These are phyloP conservation scores for Ardeotis arabs DNA, from an alignment of 2,113 vertebrate genomes.

Conservation along the genomic window DNA sequence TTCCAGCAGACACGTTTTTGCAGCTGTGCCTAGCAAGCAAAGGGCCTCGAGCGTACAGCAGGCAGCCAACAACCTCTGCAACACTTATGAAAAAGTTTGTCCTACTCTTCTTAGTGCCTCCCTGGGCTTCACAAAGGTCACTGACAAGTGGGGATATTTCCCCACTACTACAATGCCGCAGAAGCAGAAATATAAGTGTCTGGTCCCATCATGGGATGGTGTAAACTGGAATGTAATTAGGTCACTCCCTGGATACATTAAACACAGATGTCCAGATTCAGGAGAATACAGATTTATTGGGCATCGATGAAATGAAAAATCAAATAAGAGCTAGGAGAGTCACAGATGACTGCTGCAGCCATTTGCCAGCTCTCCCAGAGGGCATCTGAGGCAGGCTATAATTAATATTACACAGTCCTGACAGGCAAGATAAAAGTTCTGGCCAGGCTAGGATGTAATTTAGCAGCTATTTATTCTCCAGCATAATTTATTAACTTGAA, in stretches of 20 bases:
- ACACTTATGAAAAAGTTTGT: neutral
- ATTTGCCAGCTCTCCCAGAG: neutral
- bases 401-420: conserved; percentile 24
- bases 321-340: neutral
- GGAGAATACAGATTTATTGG: conserved; percentile 50
- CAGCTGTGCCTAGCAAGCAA: neutral
- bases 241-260: neutral
- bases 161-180: neutral
- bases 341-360: conserved; percentile 4
- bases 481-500: conserved; percentile 50
- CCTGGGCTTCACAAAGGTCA: neutral
- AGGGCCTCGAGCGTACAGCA: neutral
- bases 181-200: neutral
- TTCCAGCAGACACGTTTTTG: neutral
- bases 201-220: neutral
- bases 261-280: conserved; percentile 20
- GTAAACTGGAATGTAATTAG: conserved; percentile 37
- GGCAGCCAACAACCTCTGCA: neutral
- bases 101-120: neutral
- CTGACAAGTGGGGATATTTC: neutral
- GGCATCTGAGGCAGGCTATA: neutral
- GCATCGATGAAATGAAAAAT: conserved; percentile 46
- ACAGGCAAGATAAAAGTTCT: conserved; percentile 50
- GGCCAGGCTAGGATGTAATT: conserved; percentile 48
- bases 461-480: conserved; percentile 55